Conservation (phyloP, 2,797 vertebrate species). For the Helarctos malayanus region DNA sequence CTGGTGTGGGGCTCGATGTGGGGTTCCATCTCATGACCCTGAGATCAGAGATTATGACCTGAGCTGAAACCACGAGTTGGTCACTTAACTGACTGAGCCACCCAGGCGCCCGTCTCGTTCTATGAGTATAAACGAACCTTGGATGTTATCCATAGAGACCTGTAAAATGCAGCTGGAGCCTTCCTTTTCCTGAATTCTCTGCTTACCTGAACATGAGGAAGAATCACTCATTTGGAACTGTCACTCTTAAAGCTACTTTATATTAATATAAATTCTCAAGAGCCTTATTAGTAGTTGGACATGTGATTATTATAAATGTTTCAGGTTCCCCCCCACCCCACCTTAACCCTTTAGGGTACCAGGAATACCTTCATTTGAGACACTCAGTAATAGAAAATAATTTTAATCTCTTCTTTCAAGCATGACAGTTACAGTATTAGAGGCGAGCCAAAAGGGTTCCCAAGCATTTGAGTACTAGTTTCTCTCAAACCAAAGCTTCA, state of each 20-base stretch:
- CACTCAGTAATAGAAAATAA: slow-evolving; percentile 9
- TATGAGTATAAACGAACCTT: not conserved
- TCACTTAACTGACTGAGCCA: not conserved
- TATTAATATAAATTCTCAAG: not conserved
- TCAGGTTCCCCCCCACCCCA: too few relatives aligned
- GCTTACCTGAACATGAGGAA: not conserved
- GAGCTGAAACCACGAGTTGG: not conserved
- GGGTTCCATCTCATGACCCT: not conserved
- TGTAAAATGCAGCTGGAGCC: not conserved
- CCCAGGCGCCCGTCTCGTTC: not conserved
- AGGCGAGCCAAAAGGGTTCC: not conserved
- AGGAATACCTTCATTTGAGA: slow-evolving; percentile 33
- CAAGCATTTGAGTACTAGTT: slow-evolving; percentile 21
- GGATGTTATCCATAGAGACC: not conserved
- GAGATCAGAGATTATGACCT: not conserved
- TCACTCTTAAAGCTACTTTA: slow-evolving; percentile 47
- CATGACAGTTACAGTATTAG: slow-evolving; percentile 20
- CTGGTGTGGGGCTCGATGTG: not conserved
- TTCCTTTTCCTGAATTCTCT: slow-evolving; percentile 14
- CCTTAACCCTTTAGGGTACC: not conserved
- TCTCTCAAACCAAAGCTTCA: slow-evolving; percentile 45
- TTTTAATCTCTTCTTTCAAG: slow-evolving; percentile 51
- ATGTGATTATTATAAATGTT: slow-evolving; percentile 22
- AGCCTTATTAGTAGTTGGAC: not conserved
- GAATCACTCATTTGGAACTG: slow-evolving; percentile 1